Conservation (phyloP, 2,113 vertebrate genomes). For the Cyprinodon variegatus region DNA sequence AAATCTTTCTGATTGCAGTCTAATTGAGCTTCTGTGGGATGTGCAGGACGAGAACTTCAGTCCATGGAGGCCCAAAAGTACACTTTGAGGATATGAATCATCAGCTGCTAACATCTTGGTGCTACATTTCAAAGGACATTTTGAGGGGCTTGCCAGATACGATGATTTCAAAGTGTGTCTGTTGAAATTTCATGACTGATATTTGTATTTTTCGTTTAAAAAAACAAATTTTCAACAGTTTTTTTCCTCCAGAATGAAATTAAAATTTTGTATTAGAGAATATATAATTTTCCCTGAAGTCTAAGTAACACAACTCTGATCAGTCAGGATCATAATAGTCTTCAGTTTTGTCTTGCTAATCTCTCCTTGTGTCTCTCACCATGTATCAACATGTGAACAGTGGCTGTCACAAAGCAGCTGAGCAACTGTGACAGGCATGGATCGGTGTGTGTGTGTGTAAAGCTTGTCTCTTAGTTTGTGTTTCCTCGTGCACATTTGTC, state of each 20-base stretch:
- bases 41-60: too few species aligned
- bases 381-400: conserved; percentile 41
- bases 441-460: conserved; percentile 21
- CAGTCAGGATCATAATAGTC: conserved; percentile 7
- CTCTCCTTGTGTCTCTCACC: conserved; percentile 31
- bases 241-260: not conserved
- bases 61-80: too few species aligned
- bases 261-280: not conserved
- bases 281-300: not conserved
- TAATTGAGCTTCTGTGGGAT: too few species aligned
- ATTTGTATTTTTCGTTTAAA: not conserved
- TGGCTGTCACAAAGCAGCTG: conserved; percentile 42
- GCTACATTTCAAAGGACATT: not conserved
- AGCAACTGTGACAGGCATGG: conserved; percentile 44
- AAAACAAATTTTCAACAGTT: not conserved
- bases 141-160: not conserved
- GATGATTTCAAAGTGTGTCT: not conserved
- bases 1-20: too few species aligned
- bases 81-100: too few species aligned
- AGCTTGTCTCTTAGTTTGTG: conserved; percentile 21
- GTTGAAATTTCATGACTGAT: too few species aligned
- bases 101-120: too few species aligned
- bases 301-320: not conserved
- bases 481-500: conserved; percentile 43
- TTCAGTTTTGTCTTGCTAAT: conserved; percentile 20